Evolutionary conservation across 1,140 invertebrate genomes (phyloP).

Genomic region (Hetaerina americana): DNA sequence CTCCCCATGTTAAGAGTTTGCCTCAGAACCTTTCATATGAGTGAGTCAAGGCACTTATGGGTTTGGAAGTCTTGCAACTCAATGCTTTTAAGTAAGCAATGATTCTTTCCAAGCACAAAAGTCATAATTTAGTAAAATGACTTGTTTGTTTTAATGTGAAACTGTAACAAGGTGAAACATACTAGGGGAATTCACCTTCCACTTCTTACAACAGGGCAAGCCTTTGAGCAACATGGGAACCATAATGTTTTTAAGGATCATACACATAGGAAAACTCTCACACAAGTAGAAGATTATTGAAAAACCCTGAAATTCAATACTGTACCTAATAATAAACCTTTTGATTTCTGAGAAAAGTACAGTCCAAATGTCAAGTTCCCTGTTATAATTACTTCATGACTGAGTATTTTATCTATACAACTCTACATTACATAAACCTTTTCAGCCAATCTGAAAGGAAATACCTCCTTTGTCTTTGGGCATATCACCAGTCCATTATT

Average conservation of each 20-base stretch:
- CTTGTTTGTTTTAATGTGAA: background rate
- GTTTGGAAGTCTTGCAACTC: background rate
- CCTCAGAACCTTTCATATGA: background rate
- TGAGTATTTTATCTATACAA: background rate
- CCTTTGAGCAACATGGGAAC: background rate
- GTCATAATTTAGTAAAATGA: background rate
- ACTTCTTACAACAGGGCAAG: background rate
- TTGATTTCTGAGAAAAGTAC: background rate
- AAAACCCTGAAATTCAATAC: background rate
- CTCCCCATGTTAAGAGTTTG: background rate
- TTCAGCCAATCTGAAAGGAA: conserved; percentile 76
- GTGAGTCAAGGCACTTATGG: background rate
- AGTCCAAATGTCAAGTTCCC: background rate
- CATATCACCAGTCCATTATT: conserved; percentile 81
- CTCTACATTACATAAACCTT: conserved; percentile 92
- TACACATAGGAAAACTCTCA: background rate
- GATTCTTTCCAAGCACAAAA: background rate
- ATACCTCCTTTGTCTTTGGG: conserved; percentile 82
- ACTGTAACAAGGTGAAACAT: background rate
- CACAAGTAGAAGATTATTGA: background rate
- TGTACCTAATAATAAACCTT: background rate
- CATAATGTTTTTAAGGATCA: background rate
- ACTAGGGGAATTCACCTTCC: background rate
- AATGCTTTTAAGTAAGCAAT: background rate
- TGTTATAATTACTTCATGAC: background rate